These are phyloP conservation scores for Pampusana beccarii DNA, from an alignment of 2,113 vertebrate genomes.

Conservation along the genomic window DNA sequence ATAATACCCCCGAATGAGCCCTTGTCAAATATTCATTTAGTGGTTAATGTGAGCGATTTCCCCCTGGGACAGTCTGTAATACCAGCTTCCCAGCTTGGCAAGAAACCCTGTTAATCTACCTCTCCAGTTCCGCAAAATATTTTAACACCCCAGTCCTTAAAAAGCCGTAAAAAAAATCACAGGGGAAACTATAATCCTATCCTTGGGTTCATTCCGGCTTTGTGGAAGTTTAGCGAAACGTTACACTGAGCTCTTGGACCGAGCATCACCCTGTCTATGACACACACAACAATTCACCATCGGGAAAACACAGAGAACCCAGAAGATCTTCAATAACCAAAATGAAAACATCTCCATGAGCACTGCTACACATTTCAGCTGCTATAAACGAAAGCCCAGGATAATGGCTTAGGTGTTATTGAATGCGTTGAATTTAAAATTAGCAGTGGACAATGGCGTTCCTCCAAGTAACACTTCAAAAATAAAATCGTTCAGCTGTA, in stretches of 20 bases:
- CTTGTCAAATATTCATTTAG: constrained; percentile 99
- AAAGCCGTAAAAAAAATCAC: constrained; percentile 73
- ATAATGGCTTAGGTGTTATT: neutral
- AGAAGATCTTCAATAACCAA: neutral
- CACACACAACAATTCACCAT: neutral
- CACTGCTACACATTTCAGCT: neutral
- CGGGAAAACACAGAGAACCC: neutral
- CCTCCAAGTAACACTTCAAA: constrained; percentile 16
- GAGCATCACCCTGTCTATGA: constrained; percentile 15
- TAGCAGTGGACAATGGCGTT: neutral
- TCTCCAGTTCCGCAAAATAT: constrained; percentile 79
- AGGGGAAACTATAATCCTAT: constrained; percentile 78
- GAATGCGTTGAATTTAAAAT: neutral
- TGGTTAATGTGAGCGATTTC: constrained; percentile 92
- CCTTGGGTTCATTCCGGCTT: constrained; percentile 68
- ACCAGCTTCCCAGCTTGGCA: constrained; percentile 86
- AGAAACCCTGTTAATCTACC: constrained; percentile 90
- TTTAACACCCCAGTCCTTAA: constrained; percentile 79
- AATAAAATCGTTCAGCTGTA: constrained; percentile 30
- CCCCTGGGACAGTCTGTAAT: constrained; percentile 89
- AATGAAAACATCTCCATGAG: neutral
- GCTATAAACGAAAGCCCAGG: neutral
- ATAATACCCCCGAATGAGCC: constrained; percentile 92
- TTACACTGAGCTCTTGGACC: neutral
- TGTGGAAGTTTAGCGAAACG: constrained; percentile 49